These are phyloP conservation scores for Lithobates pipiens DNA, from an alignment of 2,797 vertebrate species.

Conservation along the genomic window DNA sequence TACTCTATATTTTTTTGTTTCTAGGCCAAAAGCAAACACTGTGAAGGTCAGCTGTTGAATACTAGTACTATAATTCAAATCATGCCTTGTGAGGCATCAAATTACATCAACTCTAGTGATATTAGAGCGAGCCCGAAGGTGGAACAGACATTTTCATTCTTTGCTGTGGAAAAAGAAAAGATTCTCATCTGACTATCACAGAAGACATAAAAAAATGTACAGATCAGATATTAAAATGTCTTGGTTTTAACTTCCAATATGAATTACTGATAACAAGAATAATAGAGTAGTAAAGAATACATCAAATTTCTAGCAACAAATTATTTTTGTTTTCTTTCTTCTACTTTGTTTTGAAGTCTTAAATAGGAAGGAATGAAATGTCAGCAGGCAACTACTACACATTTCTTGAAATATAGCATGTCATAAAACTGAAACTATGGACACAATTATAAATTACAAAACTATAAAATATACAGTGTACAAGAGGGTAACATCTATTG, in stretches of 20 bases:
- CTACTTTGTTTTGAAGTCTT: background rate
- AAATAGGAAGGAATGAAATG: background rate
- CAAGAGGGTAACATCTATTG: no score
- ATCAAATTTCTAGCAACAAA: no score
- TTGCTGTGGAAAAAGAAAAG: conserved; percentile 64
- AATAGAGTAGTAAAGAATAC: background rate
- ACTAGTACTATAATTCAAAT: conserved; percentile 65
- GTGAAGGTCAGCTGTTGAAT: conserved; percentile 67
- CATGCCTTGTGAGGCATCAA: conserved; percentile 64
- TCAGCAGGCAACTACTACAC: background rate
- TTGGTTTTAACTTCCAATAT: conserved; percentile 12
- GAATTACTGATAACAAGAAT: conserved; percentile 4
- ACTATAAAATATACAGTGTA: no score
- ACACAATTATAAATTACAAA: no score
- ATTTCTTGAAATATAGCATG: background rate
- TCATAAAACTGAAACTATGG: no score
- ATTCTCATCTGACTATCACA: conserved; percentile 53
- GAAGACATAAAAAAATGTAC: conserved; percentile 11
- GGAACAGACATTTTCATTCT: conserved; percentile 67
- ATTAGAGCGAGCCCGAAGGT: conserved; percentile 65
- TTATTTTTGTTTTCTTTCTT: no score
- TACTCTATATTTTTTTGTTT: conserved; percentile 62
- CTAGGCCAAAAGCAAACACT: conserved; percentile 63
- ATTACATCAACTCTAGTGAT: conserved; percentile 67
- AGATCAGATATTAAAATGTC: conserved; percentile 4